Conservation (phyloP, 2,888 invertebrate genomes). For the Aradus depressus region DNA sequence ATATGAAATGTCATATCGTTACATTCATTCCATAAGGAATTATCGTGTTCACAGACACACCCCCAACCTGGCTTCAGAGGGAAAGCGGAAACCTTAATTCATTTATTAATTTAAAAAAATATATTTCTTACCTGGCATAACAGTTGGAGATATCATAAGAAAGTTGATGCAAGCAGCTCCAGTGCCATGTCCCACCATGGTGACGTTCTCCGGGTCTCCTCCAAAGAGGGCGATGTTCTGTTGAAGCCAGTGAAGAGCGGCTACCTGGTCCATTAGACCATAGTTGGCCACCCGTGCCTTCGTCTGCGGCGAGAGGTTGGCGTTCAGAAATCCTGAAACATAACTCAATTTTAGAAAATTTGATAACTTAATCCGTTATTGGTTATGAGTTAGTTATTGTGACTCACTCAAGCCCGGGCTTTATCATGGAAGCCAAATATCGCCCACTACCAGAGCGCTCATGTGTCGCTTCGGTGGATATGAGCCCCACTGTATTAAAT, state of each 20-base stretch:
- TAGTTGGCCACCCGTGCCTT: conserved; percentile 91
- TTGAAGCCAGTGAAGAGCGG: conserved; percentile 92
- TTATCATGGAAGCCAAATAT: too few relatives aligned
- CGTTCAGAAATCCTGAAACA: conserved; percentile 69
- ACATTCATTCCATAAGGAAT: too few relatives aligned
- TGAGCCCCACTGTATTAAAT: too few relatives aligned
- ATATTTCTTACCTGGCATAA: conserved; percentile 54
- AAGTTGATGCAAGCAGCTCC: conserved; percentile 96
- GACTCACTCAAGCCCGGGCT: too few relatives aligned
- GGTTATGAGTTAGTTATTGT: too few relatives aligned
- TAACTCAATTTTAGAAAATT: background rate
- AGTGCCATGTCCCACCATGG: conserved; percentile 89
- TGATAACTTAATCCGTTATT: too few relatives aligned
- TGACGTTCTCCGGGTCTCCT: conserved; percentile 86
- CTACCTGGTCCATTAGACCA: conserved; percentile 94
- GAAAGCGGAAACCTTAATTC: too few relatives aligned
- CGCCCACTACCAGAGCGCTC: too few relatives aligned
- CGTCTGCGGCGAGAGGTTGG: conserved; percentile 71
- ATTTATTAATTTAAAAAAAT: background rate
- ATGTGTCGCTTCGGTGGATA: too few relatives aligned
- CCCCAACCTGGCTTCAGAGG: too few relatives aligned
- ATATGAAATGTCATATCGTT: too few relatives aligned
- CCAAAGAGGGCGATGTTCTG: conserved; percentile 91
- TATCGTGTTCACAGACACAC: too few relatives aligned
- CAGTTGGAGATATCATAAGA: conserved; percentile 92